Percentiles rank a stretch among this genome's conserved stretches.
Conservation (phyloP, 2,113 vertebrate genomes). For the Notechis scutatus region DNA sequence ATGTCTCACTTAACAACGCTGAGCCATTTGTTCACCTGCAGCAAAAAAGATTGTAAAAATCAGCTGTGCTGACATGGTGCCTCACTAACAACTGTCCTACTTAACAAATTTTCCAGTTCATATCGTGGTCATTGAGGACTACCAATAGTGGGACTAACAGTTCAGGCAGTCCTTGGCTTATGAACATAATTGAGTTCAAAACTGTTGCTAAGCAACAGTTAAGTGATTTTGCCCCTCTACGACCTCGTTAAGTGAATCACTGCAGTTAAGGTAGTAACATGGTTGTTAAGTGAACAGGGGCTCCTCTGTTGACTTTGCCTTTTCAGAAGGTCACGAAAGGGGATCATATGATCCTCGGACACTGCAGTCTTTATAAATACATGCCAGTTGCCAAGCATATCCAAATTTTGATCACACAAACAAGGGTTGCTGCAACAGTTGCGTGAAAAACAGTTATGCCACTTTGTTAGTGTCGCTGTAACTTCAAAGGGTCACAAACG, state of each 20-base stretch:
- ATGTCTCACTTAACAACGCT: background rate
- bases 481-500: background rate
- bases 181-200: background rate
- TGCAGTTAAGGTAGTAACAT: background rate
- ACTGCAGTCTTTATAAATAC: background rate
- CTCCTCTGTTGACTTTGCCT: background rate
- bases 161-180: background rate
- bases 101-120: background rate
- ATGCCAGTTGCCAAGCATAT: background rate
- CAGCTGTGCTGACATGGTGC: background rate
- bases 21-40: background rate
- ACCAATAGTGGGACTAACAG: background rate
- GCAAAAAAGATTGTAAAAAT: background rate
- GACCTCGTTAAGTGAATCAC: background rate
- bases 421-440: background rate
- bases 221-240: background rate
- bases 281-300: background rate
- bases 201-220: background rate
- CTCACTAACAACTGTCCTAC: background rate
- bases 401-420: background rate
- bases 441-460: background rate
- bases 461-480: background rate
- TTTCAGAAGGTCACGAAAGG: background rate
- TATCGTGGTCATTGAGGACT: background rate
- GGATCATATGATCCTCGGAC: background rate